Base-by-base conservation (phyloP, 1,140 invertebrate genomes). In the Archegozetes longisetosus region DNA sequence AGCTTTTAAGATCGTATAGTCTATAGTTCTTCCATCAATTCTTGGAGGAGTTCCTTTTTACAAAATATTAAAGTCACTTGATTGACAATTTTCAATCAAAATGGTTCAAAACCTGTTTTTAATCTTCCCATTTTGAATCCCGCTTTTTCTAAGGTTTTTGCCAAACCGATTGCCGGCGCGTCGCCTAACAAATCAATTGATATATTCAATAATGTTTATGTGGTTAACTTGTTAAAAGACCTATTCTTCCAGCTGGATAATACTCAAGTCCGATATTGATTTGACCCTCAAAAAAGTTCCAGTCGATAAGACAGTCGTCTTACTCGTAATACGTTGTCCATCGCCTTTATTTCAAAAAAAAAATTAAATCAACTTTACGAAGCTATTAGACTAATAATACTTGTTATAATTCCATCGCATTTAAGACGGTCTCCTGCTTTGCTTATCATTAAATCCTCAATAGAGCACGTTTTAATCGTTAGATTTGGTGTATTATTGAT, bases 281-380 rank as follows among this genome's bases (percentile, higher is more conserved):
- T 68, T 84, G 79, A 1, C 85, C 91, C 86, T 79, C 23, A 95
- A 74, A 75, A 95, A 95, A n/a, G 91, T 95, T 17, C 91, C 91
- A 0, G 90, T 92, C 27, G 91, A 92, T 63, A 95, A 79, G 2
- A 95, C 78, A 25, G 93, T 86, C 50, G 82, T 74, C 60, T 81
- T 75, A 26, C 80, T 77, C 26, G 70, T 68, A 53, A 93, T 74
- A 66, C 75, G 70, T 25, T 70, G 74, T 17, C 82, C 83, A 72
- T 81, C 73, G 62, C 73, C 78, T 77, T 73, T 40, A 70, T 75
- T 55, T 60, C 6, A 9, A 17, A 6, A 40, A 40, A 9, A 9
- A 9, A 40, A 9, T 40, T 40, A 40, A 9, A 40, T 9, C 17
- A 40, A 40, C 17, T 40, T 40, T 40, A 40, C n/a, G n/a, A n/a